Percentiles rank a stretch among this genome's conserved stretches.
Evolutionary conservation across 2,113 vertebrate genomes (phyloP).

Genomic region (Chionodraco myersi): DNA sequence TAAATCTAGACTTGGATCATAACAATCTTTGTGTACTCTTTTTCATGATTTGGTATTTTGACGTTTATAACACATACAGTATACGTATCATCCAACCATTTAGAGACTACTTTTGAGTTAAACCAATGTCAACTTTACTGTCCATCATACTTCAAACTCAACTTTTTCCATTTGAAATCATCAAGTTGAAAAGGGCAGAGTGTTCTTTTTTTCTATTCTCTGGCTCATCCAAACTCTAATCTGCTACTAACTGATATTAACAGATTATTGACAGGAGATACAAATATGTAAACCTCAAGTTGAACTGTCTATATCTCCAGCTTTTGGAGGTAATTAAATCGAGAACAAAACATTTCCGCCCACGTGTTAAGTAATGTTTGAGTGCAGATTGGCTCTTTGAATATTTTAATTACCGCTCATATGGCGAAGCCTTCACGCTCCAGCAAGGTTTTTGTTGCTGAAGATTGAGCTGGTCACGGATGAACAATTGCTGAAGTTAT

Average conservation of each 20-base stretch:
- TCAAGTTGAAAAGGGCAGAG: neutral
- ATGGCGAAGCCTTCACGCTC: conserved; percentile 56
- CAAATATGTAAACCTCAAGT: conserved; percentile 8
- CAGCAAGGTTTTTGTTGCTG: conserved; percentile 57
- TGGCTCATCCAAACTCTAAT: neutral
- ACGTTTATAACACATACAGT: neutral
- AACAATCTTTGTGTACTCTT: neutral
- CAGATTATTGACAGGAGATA: neutral
- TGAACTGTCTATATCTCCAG: conserved; percentile 35
- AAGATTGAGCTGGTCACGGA: conserved; percentile 71
- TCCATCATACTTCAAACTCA: too few species aligned
- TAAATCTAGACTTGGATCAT: neutral
- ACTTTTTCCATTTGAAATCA: neutral
- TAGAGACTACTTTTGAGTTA: neutral
- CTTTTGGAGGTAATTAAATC: conserved; percentile 52
- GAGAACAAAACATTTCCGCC: conserved; percentile 33
- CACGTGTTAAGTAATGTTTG: conserved; percentile 27
- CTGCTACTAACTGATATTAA: neutral
- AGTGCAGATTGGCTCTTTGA: conserved; percentile 42
- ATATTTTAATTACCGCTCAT: conserved; percentile 68
- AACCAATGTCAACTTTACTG: neutral
- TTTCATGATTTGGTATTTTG: neutral
- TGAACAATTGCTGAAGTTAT: conserved; percentile 72
- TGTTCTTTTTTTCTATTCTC: neutral
- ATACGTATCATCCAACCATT: neutral